phyloP scores from a whole-genome alignment of 1,140 invertebrate genomes.

The Drosophila lowei region DNA sequence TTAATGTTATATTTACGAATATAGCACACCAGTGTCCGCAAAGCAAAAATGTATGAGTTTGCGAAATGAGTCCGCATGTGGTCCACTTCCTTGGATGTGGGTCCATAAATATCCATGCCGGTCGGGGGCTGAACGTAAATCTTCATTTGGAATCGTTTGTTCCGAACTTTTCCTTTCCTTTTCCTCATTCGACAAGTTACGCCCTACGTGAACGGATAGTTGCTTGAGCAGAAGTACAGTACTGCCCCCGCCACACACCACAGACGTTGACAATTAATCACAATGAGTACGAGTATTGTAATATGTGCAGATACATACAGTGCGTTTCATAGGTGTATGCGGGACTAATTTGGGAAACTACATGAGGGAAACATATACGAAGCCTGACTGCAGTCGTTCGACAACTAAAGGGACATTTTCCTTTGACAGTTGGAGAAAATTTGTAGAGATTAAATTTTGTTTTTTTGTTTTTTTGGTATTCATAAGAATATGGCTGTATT shows the following conservation, averaged over 20 bases:
- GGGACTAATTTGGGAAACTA: too few relatives aligned
- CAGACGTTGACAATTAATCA: constrained; percentile 74
- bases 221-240: constrained; percentile 37
- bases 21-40: too few relatives aligned
- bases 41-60: constrained; percentile 16
- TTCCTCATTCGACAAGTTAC: constrained; percentile 25
- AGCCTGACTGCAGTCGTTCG: too few relatives aligned
- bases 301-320: constrained; percentile 24
- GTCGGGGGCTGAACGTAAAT: constrained; percentile 48
- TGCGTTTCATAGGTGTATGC: constrained; percentile 8
- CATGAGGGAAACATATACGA: too few relatives aligned
- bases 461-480: too few relatives aligned
- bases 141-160: constrained; percentile 53
- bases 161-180: constrained; percentile 23
- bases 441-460: too few relatives aligned
- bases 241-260: constrained; percentile 4
- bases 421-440: too few relatives aligned
- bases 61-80: constrained; percentile 26
- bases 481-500: too few relatives aligned
- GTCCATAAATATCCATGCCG: constrained; percentile 39
- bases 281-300: constrained; percentile 43
- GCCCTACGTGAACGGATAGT: constrained; percentile 40
- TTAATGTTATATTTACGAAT: constrained; percentile 29
- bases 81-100: constrained; percentile 34
- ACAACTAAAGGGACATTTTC: too few relatives aligned